Evolutionary conservation across 2,888 invertebrate species (phyloP).

Genomic region (Drosophila merina): DNA sequence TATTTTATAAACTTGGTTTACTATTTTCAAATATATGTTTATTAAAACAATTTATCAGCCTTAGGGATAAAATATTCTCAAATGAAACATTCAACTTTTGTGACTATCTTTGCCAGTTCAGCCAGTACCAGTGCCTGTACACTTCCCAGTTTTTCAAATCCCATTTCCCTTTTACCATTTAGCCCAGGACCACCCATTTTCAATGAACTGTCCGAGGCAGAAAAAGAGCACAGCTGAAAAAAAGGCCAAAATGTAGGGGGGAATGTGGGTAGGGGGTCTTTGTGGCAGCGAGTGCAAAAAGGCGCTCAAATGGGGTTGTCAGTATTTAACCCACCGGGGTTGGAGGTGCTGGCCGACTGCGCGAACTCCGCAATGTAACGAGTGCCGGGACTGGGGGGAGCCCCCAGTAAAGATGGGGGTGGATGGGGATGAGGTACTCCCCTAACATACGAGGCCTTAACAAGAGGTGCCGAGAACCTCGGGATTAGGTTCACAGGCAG

Average conservation of each 20-base stretch:
- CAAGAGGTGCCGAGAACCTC: constrained; percentile 78
- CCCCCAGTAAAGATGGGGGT: not conserved
- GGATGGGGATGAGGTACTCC: constrained; percentile 11
- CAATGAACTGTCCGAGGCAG: constrained; percentile 68
- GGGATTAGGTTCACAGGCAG: constrained; percentile 81
- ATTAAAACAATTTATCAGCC: not conserved
- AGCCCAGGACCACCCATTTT: constrained; percentile 58
- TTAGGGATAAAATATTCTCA: not conserved
- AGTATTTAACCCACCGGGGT: constrained; percentile 83
- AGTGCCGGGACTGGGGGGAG: not conserved
- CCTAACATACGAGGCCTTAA: constrained; percentile 72
- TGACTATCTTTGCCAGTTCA: not conserved
- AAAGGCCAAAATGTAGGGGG: constrained; percentile 23
- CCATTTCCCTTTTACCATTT: not conserved
- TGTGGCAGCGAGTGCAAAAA: constrained; percentile 72
- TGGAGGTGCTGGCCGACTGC: constrained; percentile 82
- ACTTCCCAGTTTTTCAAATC: not conserved
- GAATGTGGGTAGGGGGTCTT: constrained; percentile 34
- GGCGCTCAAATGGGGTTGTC: constrained; percentile 83
- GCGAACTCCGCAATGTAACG: constrained; percentile 71
- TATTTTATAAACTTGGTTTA: too few relatives aligned
- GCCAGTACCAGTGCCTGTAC: not conserved
- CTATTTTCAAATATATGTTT: not conserved
- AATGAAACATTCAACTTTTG: constrained; percentile 1
- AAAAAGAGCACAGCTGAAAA: constrained; percentile 26